These are phyloP conservation scores for Lasioglossum leucozonium DNA, from an alignment of 2,888 invertebrate genomes.

Conservation along the genomic window DNA sequence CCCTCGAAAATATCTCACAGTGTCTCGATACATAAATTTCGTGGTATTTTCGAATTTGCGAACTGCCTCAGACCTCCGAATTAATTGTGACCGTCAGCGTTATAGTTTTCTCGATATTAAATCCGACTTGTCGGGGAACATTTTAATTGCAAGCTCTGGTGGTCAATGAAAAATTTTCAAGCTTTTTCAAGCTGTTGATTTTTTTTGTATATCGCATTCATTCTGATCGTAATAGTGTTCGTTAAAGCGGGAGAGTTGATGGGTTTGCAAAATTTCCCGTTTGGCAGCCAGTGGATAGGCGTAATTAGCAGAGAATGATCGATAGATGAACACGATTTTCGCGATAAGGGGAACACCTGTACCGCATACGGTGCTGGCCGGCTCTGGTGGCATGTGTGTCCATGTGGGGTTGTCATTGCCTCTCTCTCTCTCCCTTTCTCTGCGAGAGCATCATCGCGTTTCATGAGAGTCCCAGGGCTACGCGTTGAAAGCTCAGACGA, in stretches of 20 bases:
- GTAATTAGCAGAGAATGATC: background rate
- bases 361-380: constrained; percentile 79
- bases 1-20: too few species aligned
- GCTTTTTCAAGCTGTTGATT: too few species aligned
- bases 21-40: too few species aligned
- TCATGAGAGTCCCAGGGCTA: background rate
- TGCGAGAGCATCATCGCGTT: background rate
- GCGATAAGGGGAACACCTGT: constrained; percentile 45
- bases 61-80: too few species aligned
- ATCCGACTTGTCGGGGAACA: too few species aligned
- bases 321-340: constrained; percentile 15
- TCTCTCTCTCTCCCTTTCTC: too few species aligned
- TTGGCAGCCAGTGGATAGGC: background rate
- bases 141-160: too few species aligned
- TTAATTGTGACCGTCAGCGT: too few species aligned
- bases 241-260: background rate
- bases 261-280: background rate
- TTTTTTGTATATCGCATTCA: background rate
- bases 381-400: constrained; percentile 81
- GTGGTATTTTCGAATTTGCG: too few species aligned
- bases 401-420: constrained; percentile 80
- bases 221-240: background rate
- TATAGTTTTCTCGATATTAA: too few species aligned
- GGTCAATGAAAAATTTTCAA: too few species aligned
- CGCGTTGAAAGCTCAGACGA: constrained; percentile 7